Evolutionary conservation across 1,140 invertebrate species (phyloP).

Genomic region (Dufourea novaeangliae): DNA sequence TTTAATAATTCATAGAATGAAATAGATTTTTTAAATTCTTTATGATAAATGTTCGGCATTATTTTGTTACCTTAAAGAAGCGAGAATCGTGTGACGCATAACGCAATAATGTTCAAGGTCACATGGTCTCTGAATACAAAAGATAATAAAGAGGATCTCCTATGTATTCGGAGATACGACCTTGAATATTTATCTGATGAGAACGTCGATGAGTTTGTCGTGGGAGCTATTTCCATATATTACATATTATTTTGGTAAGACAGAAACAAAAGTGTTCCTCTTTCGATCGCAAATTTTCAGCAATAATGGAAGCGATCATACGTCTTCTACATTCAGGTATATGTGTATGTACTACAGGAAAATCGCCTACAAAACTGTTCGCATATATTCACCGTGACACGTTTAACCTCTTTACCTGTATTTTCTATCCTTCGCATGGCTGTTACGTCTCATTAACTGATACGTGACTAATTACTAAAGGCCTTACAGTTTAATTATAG

Average conservation of each 20-base stretch:
- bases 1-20: too few species aligned
- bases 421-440: background rate
- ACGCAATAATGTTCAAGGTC: constrained; percentile 3
- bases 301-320: too few species aligned
- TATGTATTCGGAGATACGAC: background rate
- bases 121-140: background rate
- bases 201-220: too few species aligned
- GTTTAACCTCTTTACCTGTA: too few species aligned
- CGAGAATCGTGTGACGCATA: background rate
- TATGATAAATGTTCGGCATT: background rate
- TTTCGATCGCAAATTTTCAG: too few species aligned
- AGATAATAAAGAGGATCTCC: background rate
- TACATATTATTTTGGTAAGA: background rate
- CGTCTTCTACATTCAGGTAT: too few species aligned
- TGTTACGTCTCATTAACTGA: background rate
- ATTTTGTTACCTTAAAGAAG: background rate
- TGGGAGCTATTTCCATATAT: too few species aligned
- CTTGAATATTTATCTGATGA: background rate
- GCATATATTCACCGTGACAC: too few species aligned
- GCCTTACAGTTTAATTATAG: background rate
- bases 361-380: too few species aligned
- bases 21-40: too few species aligned
- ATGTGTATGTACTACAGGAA: too few species aligned
- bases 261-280: too few species aligned
- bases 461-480: background rate